phyloP scores from a whole-genome alignment of 2,113 vertebrate genomes.

The Serranochromis macrocephalus region DNA sequence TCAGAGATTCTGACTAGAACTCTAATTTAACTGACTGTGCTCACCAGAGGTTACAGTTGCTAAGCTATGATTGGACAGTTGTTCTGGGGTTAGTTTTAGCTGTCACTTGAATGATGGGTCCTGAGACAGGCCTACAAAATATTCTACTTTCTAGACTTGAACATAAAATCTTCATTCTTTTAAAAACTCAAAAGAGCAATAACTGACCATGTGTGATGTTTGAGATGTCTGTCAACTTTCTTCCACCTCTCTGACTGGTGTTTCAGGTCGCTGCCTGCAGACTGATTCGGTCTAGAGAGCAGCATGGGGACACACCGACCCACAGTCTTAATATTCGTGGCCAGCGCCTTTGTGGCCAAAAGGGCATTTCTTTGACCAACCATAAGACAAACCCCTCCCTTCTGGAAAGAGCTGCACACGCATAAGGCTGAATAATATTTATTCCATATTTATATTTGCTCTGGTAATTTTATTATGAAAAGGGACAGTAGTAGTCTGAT shows the following conservation, averaged over 20 bases:
- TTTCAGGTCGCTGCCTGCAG: background rate
- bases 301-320: constrained; percentile 13
- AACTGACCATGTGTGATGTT: background rate
- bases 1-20: background rate
- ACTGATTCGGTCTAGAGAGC: constrained; percentile 30
- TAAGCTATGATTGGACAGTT: background rate
- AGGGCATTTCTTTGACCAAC: constrained; percentile 4
- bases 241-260: background rate
- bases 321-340: constrained; percentile 42
- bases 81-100: background rate
- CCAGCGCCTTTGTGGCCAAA: background rate
- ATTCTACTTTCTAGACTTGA: background rate
- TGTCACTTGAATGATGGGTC: background rate
- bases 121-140: background rate
- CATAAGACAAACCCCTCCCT: background rate
- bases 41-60: background rate
- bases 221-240: background rate
- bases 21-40: background rate
- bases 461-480: background rate
- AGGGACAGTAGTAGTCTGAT: background rate
- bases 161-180: background rate
- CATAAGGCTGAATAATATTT: background rate
- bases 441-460: background rate
- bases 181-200: background rate
- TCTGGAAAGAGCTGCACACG: background rate